A percentile compares a stretch with the other conserved stretches of the same genome.
These are phyloP conservation scores for Heliconius cydno DNA, from an alignment of 2,888 invertebrate genomes.

Conservation along the genomic window DNA sequence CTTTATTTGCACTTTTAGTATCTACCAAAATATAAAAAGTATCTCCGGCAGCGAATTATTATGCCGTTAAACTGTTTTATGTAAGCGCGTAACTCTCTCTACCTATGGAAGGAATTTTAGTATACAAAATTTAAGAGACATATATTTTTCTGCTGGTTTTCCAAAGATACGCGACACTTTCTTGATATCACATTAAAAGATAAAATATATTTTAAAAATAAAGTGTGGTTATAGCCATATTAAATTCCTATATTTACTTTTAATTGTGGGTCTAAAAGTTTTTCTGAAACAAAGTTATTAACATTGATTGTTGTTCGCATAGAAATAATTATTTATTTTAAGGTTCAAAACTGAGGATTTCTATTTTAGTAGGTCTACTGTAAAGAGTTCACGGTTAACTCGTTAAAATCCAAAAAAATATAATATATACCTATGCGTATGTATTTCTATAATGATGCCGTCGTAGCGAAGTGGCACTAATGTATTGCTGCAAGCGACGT, in stretches of 20 bases:
- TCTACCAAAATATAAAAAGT: constrained; percentile 52
- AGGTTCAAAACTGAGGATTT: background rate
- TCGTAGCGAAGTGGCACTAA: too few relatives aligned
- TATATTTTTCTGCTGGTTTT: background rate
- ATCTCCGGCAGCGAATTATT: constrained; percentile 49
- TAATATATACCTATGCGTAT: background rate
- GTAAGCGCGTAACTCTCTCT: constrained; percentile 39
- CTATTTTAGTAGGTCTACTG: background rate
- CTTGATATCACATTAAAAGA: background rate
- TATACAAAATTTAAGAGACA: constrained; percentile 13
- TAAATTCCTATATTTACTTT: background rate
- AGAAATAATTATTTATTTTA: background rate
- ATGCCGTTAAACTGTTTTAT: constrained; percentile 50
- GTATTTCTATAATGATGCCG: background rate
- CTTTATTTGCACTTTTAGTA: constrained; percentile 52
- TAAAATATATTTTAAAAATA: background rate
- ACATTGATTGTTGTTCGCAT: background rate
- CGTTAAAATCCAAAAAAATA: background rate
- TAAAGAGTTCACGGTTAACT: background rate
- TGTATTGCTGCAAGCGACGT: too few relatives aligned
- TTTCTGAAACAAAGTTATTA: background rate
- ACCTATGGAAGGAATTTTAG: constrained; percentile 30
- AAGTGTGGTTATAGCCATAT: background rate
- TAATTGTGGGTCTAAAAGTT: background rate
- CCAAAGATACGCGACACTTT: background rate